Base-by-base conservation (phyloP, 2,888 invertebrate genomes). In the Argynnis bischoffii region DNA sequence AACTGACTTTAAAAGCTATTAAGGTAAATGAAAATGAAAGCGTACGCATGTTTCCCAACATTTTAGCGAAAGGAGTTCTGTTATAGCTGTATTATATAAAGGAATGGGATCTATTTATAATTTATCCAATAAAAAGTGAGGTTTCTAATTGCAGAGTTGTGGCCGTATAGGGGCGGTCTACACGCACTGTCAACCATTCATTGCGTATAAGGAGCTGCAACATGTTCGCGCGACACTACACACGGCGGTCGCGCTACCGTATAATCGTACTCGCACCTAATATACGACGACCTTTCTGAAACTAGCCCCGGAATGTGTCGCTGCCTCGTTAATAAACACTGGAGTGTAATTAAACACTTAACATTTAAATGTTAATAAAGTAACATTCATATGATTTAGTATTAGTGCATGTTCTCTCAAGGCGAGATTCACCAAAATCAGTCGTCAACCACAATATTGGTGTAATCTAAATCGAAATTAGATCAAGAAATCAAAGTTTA, bases 201-300 rank as follows among this genome's bases (percentile, higher is more conserved):
- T 72, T 78, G 81, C 86, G 80, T 85, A 85, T 85, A 87, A 81
- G 87, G 87, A 75, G 78, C 72, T 74, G 79, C 78, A 76, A 81
- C 83, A 79, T 81, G 84, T 84, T 76, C 75, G 73, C 79, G 76
- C 77, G 77, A 72, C 71, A 70, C 71, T 70, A 83, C 84, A 79
- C 73, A 70, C 75, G 73, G 69, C 74, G 69, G 59, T 75, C 75
- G 71, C 72, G 74, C 75, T 74, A 72, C 75, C 73, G 72, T 71
- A 73, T 72, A 71, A 69, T 72, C 69, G 48, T 69, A 71, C 64
- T 72, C 71, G 71, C 72, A 67, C 72, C 70, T 77, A 73, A 78
- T 78, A 75, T 76, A 78, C 74, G 75, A 73, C 66, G 54, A 64
- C 64, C 56, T 59, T 69, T 67, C 60, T 59, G 61, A 69, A 69